These are phyloP conservation scores for Hydriomena furcata DNA, from an alignment of 2,888 invertebrate species.

Conservation along the genomic window DNA sequence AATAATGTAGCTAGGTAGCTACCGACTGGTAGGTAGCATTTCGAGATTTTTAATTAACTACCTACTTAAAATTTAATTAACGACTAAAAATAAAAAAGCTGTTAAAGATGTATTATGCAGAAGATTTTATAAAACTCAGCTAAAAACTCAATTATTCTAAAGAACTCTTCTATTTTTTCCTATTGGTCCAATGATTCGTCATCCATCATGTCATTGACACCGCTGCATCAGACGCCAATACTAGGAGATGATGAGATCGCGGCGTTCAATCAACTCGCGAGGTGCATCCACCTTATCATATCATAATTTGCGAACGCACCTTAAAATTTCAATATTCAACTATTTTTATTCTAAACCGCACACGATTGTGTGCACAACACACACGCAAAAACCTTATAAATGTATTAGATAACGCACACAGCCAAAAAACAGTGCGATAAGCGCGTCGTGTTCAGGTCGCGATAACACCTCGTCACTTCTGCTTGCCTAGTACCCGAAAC, in stretches of 20 bases:
- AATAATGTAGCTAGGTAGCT: too few relatives aligned
- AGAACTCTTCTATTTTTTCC: conserved; percentile 41
- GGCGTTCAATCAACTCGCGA: conserved; percentile 70
- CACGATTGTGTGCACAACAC: conserved; percentile 18
- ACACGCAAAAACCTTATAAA: conserved; percentile 21
- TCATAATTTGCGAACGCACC: conserved; percentile 31
- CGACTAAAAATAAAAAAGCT: too few relatives aligned
- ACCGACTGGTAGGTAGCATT: too few relatives aligned
- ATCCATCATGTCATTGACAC: conserved; percentile 79
- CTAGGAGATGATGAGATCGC: conserved; percentile 71
- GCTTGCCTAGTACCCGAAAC: conserved; percentile 68
- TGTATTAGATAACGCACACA: conserved; percentile 57
- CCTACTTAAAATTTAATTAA: too few relatives aligned
- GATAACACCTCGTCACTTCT: conserved; percentile 49
- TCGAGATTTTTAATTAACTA: too few relatives aligned
- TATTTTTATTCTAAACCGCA: conserved; percentile 10
- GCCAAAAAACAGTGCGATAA: conserved; percentile 39
- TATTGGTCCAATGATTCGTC: conserved; percentile 60
- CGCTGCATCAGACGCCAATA: conserved; percentile 68
- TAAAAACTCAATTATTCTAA: conserved; percentile 4
- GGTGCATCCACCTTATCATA: conserved; percentile 74
- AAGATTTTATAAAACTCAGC: background rate
- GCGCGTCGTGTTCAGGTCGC: conserved; percentile 44
- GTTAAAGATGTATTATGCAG: too few relatives aligned
- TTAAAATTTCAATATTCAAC: conserved; percentile 33